Base-by-base conservation (phyloP, 2,113 vertebrate genomes). In the Chloebia gouldiae region DNA sequence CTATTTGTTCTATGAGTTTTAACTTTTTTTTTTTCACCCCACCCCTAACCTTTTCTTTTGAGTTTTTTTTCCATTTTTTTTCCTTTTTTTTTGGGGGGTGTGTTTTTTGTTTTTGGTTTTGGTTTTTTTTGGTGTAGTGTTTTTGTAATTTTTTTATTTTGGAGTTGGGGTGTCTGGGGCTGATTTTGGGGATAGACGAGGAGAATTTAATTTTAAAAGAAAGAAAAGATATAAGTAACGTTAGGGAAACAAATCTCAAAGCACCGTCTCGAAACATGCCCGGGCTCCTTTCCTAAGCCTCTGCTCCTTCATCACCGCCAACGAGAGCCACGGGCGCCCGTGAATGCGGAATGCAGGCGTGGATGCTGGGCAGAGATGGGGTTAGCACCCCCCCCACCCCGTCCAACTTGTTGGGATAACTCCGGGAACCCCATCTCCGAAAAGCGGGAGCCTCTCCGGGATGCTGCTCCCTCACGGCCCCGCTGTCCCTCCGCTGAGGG, bases 1-100 rank as follows among this genome's bases (percentile, higher is more conserved):
- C 97, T 98, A 98, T 98, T 98, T 98, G 98, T 98, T 97, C 97
- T 96, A 79, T 96, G 97, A 97, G 88, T 97, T 97, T 92, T 77
- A 95, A 94, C 78, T 97, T 96, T 97, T 96, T 97, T 96, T 97
- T 96, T 44, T 95, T 88, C 80, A 90, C 21, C 73, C 79, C 51
- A 51, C 72, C 75, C 72, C 61, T 85, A 27, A 90, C 78, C 78
- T 93, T 44, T 10, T 96, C 88, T 66, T 92, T 88, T 75, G 35
- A 0, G 14, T 60, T 75, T 20, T 88, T 87, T 79, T 76, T 11
- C 47, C 20, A 65, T 84, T 91, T 94, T 5, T 27, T 20, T 94
- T 15, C 6, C 5, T 9, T 35, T 17, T 93, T 89, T 14, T 27
- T 50, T 33, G 2, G 22, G 33, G 10, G 2, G 40, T 40, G 11